Evolutionary conservation across 2,888 invertebrate genomes (phyloP), one percentile per base, ranked within the genome.

Genomic region (Lypha dubia): DNA sequence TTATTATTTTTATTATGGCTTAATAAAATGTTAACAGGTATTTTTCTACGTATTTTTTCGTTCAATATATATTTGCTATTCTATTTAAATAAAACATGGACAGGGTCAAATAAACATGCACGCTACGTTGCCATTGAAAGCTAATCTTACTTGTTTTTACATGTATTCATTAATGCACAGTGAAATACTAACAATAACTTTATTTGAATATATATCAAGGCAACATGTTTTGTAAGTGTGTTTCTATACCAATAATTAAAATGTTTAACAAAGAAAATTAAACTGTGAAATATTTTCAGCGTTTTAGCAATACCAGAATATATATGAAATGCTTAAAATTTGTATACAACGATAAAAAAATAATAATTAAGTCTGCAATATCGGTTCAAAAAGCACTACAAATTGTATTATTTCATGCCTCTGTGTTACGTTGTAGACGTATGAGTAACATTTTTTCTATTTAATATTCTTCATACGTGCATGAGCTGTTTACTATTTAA

Each of bases 391-490:
- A n/a, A n/a, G 28, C 28, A 28, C 3, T 28, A 28, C 28, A 5
- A 28, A 4, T 28, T 28, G 28, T n/a, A n/a, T 28, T 28, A 28
- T 28, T 4, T 28, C 28, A 28, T 28, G 0, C n/a, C 32, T 32
- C n/a, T n/a, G 28, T 56, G 15, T 56, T n/a, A 8, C 32, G 1
- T 2, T 24, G 8, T 9, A 28, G 4, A 17, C 56, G 65, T 58
- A 67, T 76, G 56, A 76, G 46, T 46, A 49, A 67, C 46, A 46
- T 35, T 20, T 22, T 75, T 20, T 11, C 3, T 28, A 15, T 41
- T 76, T 46, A 58, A 76, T 24, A 67, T 58, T 44, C 7, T n/a
- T 58, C 67, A 76, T 76, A 76, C 76, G 67, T 58, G 38, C 53
- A 22, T 7, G 20, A 20, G 4, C 15, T n/a, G 24, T 49, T 44